Evolutionary conservation across 35 echinoderm and acorn worm species (phyloP).

Genomic region (Apostichopus californicus): DNA sequence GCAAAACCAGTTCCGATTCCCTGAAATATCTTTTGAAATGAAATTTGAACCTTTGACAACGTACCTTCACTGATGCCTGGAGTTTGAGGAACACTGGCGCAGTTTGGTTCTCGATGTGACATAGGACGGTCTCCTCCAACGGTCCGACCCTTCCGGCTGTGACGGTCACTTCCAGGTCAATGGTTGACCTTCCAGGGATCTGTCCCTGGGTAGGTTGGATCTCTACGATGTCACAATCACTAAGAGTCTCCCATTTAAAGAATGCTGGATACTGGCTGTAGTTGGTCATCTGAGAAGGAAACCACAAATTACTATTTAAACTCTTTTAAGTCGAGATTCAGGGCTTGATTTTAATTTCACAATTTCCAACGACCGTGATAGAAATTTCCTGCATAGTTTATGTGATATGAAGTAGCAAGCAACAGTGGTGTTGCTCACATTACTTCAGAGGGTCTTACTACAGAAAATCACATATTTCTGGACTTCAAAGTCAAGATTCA

Average conservation of each 20-base stretch:
- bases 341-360: not conserved
- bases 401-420: too few relatives aligned
- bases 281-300: slow-evolving; percentile 79
- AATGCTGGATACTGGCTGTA: slow-evolving; percentile 82
- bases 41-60: too few relatives aligned
- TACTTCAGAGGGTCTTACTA: too few relatives aligned
- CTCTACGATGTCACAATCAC: slow-evolving; percentile 88
- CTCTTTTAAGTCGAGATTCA: too few relatives aligned
- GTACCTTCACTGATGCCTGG: slow-evolving; percentile 78
- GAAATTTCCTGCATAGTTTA: not conserved
- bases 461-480: too few relatives aligned
- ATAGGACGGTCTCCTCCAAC: slow-evolving; percentile 83
- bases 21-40: too few relatives aligned
- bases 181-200: slow-evolving; percentile 70
- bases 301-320: not conserved
- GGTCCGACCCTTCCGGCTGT: slow-evolving; percentile 71
- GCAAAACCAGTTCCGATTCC: too few relatives aligned
- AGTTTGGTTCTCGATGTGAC: slow-evolving; percentile 78
- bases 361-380: not conserved
- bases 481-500: too few relatives aligned
- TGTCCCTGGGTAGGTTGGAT: slow-evolving; percentile 79
- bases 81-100: slow-evolving; percentile 70
- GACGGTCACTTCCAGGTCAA: slow-evolving; percentile 77
- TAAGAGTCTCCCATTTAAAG: slow-evolving; percentile 78
- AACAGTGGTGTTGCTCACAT: too few relatives aligned